Evolutionary conservation across 2,888 invertebrate species (phyloP), one percentile per base, ranked within the genome.

Genomic region (Pocota personata): DNA sequence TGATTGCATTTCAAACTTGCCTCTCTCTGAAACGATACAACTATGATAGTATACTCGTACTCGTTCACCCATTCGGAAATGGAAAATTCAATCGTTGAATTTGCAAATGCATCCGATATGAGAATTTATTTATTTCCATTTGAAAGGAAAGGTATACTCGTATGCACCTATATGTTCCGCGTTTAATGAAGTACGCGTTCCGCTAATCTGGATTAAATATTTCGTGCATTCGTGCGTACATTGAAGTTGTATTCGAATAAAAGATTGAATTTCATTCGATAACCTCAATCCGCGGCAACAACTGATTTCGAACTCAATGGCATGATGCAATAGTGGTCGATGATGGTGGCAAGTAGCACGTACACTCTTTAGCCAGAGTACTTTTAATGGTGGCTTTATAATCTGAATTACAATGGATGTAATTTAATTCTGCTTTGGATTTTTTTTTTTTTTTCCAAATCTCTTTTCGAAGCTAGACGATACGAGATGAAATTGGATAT

Each of bases 191-290:
- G 64, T 64, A 48, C 16, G 32, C 64, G 64, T 48, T 16, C 14
- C 35, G 66, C 35, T 66, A 66, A 66, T 48, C 66, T 66, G 50
- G 66, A 66, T 66, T 50, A 66, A 66, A 19, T 24, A 12, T 67
- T 52, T 50, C n/a, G 48, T 14, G 40, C 76, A 57, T 58, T 66
- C 37, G 76, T 24, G 69, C 46, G 60, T 55, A 50, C 64, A 60
- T 73, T 73, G 14, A 19, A 32, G 52, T 58, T 60, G 77, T 43
- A 82, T 58, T 67, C 30, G 46, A 48, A 60, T 58, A 30, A 78
- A 46, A 40, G 77, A 83, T 83, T 78, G 78, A 78, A 79, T 79
- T 78, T 79, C 73, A 19, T 78, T 73, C 83, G 73, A 79, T 73
- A 83, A 78, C 69, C 73, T 73, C 67, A 83, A 57, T 73, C 62